Evolutionary conservation across 2,797 vertebrate genomes (phyloP).

Genomic region (Siniperca scherzeri): DNA sequence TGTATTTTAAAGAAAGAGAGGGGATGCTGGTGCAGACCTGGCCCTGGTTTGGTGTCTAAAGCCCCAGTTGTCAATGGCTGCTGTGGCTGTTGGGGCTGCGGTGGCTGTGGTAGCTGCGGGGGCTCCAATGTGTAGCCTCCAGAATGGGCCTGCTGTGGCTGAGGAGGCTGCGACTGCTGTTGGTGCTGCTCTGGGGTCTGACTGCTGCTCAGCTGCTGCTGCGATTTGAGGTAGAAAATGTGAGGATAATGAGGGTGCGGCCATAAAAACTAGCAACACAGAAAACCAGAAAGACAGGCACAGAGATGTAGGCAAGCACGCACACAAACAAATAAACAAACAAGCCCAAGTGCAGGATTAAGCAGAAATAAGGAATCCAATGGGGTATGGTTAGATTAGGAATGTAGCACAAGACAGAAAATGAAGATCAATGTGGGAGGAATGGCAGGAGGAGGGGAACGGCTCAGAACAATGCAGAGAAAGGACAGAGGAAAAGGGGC

Average conservation of each 20-base stretch:
- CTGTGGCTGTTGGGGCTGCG: constrained; percentile 69
- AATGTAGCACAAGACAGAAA: constrained; percentile 34
- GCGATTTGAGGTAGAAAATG: constrained; percentile 94
- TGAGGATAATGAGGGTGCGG: constrained; percentile 91
- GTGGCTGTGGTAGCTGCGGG: constrained; percentile 75
- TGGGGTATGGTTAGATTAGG: constrained; percentile 48
- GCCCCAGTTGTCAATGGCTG: constrained; percentile 73
- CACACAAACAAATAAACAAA: constrained; percentile 65
- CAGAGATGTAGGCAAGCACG: constrained; percentile 69
- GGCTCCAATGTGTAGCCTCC: constrained; percentile 72
- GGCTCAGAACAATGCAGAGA: constrained; percentile 52
- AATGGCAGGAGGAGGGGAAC: constrained; percentile 48
- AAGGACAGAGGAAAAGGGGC: constrained; percentile 23
- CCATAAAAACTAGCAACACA: constrained; percentile 87
- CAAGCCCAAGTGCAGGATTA: constrained; percentile 63
- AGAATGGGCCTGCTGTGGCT: constrained; percentile 66
- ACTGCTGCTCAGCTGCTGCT: constrained; percentile 91
- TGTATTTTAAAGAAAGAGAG: not conserved
- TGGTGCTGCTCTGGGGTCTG: constrained; percentile 83
- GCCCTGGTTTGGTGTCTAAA: constrained; percentile 80
- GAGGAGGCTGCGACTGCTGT: constrained; percentile 80
- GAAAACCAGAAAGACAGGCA: constrained; percentile 77
- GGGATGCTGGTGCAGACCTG: constrained; percentile 72
- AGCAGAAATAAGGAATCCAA: constrained; percentile 66
- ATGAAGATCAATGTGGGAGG: constrained; percentile 48